Conservation (phyloP, 2,888 invertebrate species). For the Diachrysia chrysitis region DNA sequence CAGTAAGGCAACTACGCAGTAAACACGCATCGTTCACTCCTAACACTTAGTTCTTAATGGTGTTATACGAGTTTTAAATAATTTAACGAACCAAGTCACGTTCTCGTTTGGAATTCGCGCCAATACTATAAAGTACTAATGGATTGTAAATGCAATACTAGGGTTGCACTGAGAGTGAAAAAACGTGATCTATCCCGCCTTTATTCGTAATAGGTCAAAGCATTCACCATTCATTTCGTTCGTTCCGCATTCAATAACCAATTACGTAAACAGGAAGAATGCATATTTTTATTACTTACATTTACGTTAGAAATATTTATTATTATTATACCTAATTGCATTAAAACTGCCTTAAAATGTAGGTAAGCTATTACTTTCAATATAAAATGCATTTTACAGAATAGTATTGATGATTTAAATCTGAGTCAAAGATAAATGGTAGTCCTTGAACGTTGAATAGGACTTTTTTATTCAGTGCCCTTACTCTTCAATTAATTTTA, state of each 20-base stretch:
- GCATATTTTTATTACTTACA: constrained; percentile 1
- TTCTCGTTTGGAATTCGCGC: constrained; percentile 57
- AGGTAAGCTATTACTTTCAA: background rate
- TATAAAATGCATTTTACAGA: background rate
- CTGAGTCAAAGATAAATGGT: constrained; percentile 1
- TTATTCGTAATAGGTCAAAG: background rate
- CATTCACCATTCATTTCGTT: constrained; percentile 22
- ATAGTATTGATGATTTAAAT: background rate
- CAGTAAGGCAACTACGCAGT: constrained; percentile 46
- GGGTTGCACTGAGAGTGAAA: constrained; percentile 15
- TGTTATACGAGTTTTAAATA: constrained; percentile 43
- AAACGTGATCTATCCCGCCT: constrained; percentile 8
- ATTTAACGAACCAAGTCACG: constrained; percentile 58
- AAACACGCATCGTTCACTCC: constrained; percentile 43
- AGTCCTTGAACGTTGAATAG: background rate
- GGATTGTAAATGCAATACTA: constrained; percentile 26
- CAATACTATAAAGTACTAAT: constrained; percentile 51
- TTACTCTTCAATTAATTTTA: too few relatives aligned
- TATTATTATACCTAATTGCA: background rate
- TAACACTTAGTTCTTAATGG: constrained; percentile 60
- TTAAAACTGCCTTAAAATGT: background rate
- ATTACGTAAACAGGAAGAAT: background rate
- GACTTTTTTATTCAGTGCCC: background rate
- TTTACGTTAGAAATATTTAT: background rate
- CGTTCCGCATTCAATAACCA: constrained; percentile 18